Conservation (phyloP, 2,888 invertebrate species). For the Anagyrus pseudococci region DNA sequence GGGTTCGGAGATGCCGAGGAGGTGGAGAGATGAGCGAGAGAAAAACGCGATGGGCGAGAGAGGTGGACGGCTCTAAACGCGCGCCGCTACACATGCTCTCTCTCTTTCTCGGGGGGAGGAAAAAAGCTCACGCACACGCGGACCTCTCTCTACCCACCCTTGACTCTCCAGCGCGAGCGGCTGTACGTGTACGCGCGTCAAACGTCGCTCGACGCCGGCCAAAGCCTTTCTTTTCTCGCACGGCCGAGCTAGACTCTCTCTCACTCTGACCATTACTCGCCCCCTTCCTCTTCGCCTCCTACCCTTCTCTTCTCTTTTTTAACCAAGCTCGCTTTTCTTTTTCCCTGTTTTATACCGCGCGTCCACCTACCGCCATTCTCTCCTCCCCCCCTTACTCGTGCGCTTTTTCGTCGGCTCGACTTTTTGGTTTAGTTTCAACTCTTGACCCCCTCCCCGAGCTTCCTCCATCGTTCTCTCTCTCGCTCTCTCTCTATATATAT, state of each 20-base stretch:
- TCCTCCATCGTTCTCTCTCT: no score
- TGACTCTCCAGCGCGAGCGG: neutral
- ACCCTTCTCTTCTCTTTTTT: no score
- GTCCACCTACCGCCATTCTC: neutral
- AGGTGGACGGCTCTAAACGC: conserved; percentile 27
- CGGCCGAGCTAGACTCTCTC: conserved; percentile 1
- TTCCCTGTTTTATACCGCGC: neutral
- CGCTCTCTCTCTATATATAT: no score
- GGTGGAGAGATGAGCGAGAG: neutral
- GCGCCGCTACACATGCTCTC: conserved; percentile 17
- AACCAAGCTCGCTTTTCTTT: neutral
- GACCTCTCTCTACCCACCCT: neutral
- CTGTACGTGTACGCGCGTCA: conserved; percentile 13
- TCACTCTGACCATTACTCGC: no score
- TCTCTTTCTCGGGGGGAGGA: conserved; percentile 13
- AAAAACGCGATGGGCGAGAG: neutral
- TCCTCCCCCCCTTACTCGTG: no score
- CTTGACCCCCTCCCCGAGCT: no score
- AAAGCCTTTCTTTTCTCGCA: conserved; percentile 30
- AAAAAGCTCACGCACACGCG: neutral
- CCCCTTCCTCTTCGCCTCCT: no score
- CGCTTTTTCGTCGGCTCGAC: no score
- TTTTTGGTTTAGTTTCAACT: no score
- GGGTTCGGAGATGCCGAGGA: neutral
- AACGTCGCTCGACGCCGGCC: conserved; percentile 26